phyloP scores from a whole-genome alignment of 2,797 vertebrate species.

The Paratrypauchen microcephalus region DNA sequence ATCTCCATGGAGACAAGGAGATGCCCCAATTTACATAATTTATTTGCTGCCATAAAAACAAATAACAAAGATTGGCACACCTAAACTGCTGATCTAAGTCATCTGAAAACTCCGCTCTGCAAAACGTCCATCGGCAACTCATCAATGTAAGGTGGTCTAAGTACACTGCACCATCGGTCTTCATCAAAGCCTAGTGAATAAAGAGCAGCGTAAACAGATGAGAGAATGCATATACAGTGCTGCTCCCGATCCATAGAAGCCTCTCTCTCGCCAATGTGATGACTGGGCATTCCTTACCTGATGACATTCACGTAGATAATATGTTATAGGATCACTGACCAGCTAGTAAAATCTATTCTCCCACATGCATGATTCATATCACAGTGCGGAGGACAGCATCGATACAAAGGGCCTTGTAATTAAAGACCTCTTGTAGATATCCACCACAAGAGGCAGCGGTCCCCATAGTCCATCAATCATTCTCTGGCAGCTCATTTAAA shows the following conservation, averaged over 20 bases:
- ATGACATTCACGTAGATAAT: conserved; percentile 50
- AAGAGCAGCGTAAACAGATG: conserved; percentile 40
- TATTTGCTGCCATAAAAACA: not conserved
- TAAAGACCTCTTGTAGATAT: conserved; percentile 59
- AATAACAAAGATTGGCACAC: not conserved
- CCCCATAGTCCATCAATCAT: conserved; percentile 68
- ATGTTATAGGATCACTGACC: conserved; percentile 34
- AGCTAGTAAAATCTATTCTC: conserved; percentile 57
- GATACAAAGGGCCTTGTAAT: conserved; percentile 63
- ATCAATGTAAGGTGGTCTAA: conserved; percentile 40
- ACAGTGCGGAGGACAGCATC: conserved; percentile 64
- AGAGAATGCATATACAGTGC: conserved; percentile 60
- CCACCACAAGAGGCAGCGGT: conserved; percentile 45
- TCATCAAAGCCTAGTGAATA: conserved; percentile 58
- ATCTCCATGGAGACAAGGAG: too few relatives aligned
- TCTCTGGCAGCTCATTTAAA: conserved; percentile 70
- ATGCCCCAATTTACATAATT: not conserved
- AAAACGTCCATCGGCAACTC: conserved; percentile 8
- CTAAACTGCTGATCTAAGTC: not conserved
- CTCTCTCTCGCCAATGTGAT: conserved; percentile 48
- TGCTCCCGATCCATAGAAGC: conserved; percentile 34
- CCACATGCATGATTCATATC: conserved; percentile 65
- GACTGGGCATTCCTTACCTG: conserved; percentile 61
- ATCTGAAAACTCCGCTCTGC: not conserved
- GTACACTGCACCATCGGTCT: conserved; percentile 55